Evolutionary conservation across 2,797 vertebrate genomes (phyloP).

Genomic region (Sebastolobus alascanus): DNA sequence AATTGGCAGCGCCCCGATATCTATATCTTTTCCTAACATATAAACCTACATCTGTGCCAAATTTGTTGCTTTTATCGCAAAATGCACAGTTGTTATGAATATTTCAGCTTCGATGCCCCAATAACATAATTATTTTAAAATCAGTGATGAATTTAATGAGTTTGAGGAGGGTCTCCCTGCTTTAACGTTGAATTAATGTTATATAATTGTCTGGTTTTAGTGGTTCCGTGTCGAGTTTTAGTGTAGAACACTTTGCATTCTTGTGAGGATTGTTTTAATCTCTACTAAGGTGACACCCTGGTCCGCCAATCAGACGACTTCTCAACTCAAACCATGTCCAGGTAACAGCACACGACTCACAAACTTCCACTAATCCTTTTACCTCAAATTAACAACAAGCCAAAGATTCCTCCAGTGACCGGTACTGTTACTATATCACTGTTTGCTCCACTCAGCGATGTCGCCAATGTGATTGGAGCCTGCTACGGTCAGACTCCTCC

Average conservation of each 20-base stretch:
- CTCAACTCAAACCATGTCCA: conserved; percentile 79
- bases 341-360: conserved; percentile 42
- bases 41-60: too few relatives aligned
- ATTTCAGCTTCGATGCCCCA: too few relatives aligned
- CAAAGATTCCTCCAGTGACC: neutral
- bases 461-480: conserved; percentile 76
- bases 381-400: neutral
- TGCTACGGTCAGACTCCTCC: conserved; percentile 78
- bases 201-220: neutral
- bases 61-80: too few relatives aligned
- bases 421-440: neutral
- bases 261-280: neutral
- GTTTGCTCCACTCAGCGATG: conserved; percentile 58
- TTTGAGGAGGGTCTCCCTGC: neutral
- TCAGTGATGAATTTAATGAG: too few relatives aligned
- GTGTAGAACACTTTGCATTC: accelerated
- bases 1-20: too few relatives aligned
- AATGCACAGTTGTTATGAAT: too few relatives aligned
- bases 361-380: neutral
- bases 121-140: too few relatives aligned
- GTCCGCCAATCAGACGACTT: conserved; percentile 78
- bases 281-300: conserved; percentile 63
- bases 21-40: too few relatives aligned
- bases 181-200: neutral
- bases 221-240: neutral